phyloP scores from a whole-genome alignment of 2,113 vertebrate species.

The Puffinus mauretanicus region DNA sequence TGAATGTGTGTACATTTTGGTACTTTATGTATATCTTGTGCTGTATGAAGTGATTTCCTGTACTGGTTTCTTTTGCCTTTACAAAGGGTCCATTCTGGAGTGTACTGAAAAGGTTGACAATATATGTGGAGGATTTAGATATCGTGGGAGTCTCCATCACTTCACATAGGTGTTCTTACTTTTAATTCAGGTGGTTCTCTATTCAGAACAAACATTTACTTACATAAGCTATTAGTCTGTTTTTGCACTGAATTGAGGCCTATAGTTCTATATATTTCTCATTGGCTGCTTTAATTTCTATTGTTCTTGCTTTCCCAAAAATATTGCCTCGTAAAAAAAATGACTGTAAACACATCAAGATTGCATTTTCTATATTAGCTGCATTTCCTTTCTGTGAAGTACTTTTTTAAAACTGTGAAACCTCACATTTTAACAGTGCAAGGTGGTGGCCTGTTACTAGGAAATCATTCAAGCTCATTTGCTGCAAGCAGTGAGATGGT shows the following conservation, averaged over 20 bases:
- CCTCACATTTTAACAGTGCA: slow-evolving; percentile 52
- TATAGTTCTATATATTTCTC: slow-evolving; percentile 43
- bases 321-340: slow-evolving; percentile 21
- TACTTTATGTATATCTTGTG: slow-evolving; percentile 60
- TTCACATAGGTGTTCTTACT: slow-evolving; percentile 54
- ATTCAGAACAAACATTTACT: slow-evolving; percentile 47
- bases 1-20: slow-evolving; percentile 35
- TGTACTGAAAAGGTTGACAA: background rate
- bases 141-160: slow-evolving; percentile 6
- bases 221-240: slow-evolving; percentile 53
- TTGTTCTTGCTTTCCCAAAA: slow-evolving; percentile 35
- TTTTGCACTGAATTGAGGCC: slow-evolving; percentile 67
- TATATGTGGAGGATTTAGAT: background rate
- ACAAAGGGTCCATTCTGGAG: background rate
- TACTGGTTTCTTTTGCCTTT: slow-evolving; percentile 44
- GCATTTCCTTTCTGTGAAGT: slow-evolving; percentile 40
- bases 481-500: slow-evolving; percentile 51
- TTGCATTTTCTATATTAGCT: slow-evolving; percentile 36
- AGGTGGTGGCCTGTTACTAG: slow-evolving; percentile 38
- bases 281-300: slow-evolving; percentile 49
- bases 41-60: slow-evolving; percentile 35
- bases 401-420: slow-evolving; percentile 65
- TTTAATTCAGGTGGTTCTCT: slow-evolving; percentile 64
- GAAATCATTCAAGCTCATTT: slow-evolving; percentile 38
- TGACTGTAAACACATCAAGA: slow-evolving; percentile 28